phyloP scores from a whole-genome alignment of 2,888 invertebrate species.

The Cheilosia vulpina region DNA sequence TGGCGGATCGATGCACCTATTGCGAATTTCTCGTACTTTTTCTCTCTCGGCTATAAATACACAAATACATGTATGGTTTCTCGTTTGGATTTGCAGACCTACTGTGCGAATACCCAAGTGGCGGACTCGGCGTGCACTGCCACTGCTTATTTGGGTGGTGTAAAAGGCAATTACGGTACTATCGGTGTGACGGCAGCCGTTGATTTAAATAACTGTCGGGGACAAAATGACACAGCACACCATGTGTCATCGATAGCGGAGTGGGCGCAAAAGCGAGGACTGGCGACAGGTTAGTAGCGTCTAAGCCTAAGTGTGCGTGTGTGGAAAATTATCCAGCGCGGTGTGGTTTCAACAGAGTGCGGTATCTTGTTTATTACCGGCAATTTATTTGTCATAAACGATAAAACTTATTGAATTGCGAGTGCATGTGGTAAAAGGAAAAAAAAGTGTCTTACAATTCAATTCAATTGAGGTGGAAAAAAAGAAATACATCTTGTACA shows the following conservation, averaged over 20 bases:
- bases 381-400: too few relatives aligned
- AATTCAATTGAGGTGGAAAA: too few relatives aligned
- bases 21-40: slow-evolving; percentile 34
- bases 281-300: slow-evolving; percentile 85
- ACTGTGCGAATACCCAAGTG: slow-evolving; percentile 91
- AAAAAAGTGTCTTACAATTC: too few relatives aligned
- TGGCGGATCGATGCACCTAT: slow-evolving; percentile 3
- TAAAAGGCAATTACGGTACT: slow-evolving; percentile 91
- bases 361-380: too few relatives aligned
- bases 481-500: too few relatives aligned
- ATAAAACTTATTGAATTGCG: too few relatives aligned
- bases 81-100: slow-evolving; percentile 85
- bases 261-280: slow-evolving; percentile 88
- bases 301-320: not conserved
- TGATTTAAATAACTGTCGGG: slow-evolving; percentile 87
- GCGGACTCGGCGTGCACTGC: slow-evolving; percentile 94
- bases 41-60: slow-evolving; percentile 11
- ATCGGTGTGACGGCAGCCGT: slow-evolving; percentile 90
- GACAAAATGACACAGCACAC: slow-evolving; percentile 85
- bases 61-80: slow-evolving; percentile 11
- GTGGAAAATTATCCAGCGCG: not conserved
- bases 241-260: slow-evolving; percentile 88
- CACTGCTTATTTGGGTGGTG: slow-evolving; percentile 91
- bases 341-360: too few relatives aligned
- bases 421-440: too few relatives aligned